Conservation (phyloP, 1,140 invertebrate species). For the Hestina assimilis region DNA sequence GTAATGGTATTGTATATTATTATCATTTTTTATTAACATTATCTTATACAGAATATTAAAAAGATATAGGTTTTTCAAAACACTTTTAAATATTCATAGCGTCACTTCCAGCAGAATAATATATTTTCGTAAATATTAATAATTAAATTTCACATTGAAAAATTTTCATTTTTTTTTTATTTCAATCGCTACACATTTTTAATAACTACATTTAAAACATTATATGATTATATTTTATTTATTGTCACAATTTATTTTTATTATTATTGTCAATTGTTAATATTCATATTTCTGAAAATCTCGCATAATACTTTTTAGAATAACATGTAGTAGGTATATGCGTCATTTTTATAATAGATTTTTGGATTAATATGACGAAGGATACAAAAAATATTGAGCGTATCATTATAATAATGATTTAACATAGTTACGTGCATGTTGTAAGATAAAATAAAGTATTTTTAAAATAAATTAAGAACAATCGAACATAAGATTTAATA, state of each 20-base stretch:
- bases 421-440: no score
- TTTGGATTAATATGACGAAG: no score
- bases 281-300: background rate
- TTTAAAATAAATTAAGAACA: no score
- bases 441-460: no score
- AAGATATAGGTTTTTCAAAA: background rate
- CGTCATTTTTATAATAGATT: no score
- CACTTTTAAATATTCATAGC: background rate
- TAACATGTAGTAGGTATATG: no score
- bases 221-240: background rate
- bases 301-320: no score
- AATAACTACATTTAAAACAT: background rate
- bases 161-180: background rate
- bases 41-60: conserved; percentile 5
- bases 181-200: background rate
- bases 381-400: no score
- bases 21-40: background rate
- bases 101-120: background rate
- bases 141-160: background rate
- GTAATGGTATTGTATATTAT: conserved; percentile 1
- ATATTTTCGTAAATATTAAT: background rate
- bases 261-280: conserved; percentile 3
- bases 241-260: background rate
- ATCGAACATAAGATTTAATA: no score
- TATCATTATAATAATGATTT: no score